A percentile compares a stretch with the other conserved stretches of the same genome.
phyloP scores from a whole-genome alignment of 2,888 invertebrate species.

The Nineta flava region DNA sequence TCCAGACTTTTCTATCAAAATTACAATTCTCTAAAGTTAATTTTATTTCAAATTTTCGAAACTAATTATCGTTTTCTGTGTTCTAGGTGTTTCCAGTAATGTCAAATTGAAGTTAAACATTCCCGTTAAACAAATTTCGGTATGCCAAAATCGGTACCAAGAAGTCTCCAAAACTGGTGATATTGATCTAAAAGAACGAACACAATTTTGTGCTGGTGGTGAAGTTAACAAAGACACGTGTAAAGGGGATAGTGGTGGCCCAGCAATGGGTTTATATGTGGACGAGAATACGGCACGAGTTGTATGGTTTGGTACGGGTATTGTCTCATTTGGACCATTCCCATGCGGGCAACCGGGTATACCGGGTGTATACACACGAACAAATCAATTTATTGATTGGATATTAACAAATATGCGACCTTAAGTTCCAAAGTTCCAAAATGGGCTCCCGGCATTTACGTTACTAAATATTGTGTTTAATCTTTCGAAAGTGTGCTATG shows the following conservation, averaged over 20 bases:
- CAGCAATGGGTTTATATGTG: slow-evolving; percentile 4
- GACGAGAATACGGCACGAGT: not conserved
- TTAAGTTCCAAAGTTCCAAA: not conserved
- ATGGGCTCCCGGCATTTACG: too few species aligned
- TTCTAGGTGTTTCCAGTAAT: slow-evolving; percentile 6
- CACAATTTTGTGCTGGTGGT: slow-evolving; percentile 23
- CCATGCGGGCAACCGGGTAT: slow-evolving; percentile 34
- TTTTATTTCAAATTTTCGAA: too few species aligned
- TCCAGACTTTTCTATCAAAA: too few species aligned
- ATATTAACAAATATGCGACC: slow-evolving; percentile 21
- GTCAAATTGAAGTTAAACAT: slow-evolving; percentile 10
- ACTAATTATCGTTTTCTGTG: slow-evolving; percentile 2
- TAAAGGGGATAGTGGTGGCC: slow-evolving; percentile 10
- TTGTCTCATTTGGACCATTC: slow-evolving; percentile 43
- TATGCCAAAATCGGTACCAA: slow-evolving; percentile 5
- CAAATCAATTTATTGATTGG: slow-evolving; percentile 41
- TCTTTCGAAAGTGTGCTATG: too few species aligned
- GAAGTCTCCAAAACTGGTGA: not conserved
- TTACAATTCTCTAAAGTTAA: too few species aligned
- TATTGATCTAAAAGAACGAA: not conserved
- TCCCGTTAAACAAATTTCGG: slow-evolving; percentile 7
- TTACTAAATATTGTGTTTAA: too few species aligned
- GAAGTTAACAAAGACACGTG: slow-evolving; percentile 11
- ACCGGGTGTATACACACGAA: slow-evolving; percentile 45
- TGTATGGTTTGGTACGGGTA: slow-evolving; percentile 34